Percentiles rank a stretch among this genome's conserved stretches.
These are phyloP conservation scores for Alfaro cultratus DNA, from an alignment of 2,797 vertebrate species.

Conservation along the genomic window DNA sequence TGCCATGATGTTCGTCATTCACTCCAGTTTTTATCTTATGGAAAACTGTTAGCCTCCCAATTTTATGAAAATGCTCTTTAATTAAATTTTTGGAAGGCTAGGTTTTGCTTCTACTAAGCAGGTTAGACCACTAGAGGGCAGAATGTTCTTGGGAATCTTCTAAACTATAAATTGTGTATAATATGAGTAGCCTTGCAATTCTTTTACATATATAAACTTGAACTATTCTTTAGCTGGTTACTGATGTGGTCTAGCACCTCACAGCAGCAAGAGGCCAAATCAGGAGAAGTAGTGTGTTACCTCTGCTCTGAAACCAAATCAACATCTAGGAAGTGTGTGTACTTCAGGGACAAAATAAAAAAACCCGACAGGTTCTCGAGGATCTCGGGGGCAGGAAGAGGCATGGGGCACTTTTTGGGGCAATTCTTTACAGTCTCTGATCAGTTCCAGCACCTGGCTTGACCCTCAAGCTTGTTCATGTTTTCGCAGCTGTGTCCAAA, in stretches of 20 bases:
- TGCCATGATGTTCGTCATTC: no score
- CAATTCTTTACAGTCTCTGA: not conserved
- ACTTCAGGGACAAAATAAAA: not conserved
- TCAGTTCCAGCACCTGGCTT: not conserved
- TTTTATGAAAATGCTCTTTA: no score
- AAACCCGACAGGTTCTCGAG: not conserved
- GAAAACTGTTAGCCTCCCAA: no score
- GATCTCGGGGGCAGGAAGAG: not conserved
- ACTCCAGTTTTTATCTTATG: no score
- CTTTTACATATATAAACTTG: not conserved
- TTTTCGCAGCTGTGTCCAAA: not conserved
- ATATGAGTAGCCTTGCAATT: not conserved
- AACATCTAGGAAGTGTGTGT: not conserved
- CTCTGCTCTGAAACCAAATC: no score
- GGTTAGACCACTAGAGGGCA: conserved; percentile 2
- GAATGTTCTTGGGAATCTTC: not conserved
- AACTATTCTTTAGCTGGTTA: not conserved
- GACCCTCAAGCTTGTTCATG: not conserved
- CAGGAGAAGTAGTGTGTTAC: not conserved
- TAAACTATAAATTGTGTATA: not conserved
- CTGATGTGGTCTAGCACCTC: not conserved
- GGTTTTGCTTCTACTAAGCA: not conserved
- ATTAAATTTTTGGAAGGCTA: not conserved
- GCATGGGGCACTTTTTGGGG: not conserved
- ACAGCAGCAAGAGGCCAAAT: not conserved